Evolutionary conservation across 2,113 vertebrate genomes (phyloP).

Genomic region (Ondatra zibethicus): DNA sequence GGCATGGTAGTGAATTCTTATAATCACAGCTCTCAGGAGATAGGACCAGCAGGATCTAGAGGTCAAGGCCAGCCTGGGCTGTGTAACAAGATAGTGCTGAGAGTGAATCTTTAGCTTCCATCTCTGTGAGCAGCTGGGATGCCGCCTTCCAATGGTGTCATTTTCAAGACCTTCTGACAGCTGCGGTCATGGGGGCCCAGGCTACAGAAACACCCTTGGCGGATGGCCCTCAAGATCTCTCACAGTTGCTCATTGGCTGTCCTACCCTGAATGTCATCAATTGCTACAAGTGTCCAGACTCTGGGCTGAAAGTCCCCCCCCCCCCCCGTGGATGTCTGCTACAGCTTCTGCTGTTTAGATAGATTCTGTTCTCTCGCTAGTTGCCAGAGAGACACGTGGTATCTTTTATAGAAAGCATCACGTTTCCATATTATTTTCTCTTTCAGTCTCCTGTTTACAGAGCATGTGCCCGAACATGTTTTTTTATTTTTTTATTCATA

Average conservation of each 20-base stretch:
- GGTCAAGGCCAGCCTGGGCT: background rate
- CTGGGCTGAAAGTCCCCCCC: rapidly evolving
- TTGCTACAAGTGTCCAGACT: background rate
- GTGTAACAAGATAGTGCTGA: background rate
- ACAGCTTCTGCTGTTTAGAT: background rate
- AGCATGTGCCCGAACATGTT: too few relatives aligned
- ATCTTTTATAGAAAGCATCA: background rate
- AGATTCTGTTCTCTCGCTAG: background rate
- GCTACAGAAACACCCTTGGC: rapidly evolving
- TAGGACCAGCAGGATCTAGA: background rate
- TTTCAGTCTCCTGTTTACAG: background rate
- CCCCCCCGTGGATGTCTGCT: rapidly evolving
- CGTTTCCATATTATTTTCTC: background rate
- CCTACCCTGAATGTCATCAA: rapidly evolving
- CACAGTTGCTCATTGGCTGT: background rate
- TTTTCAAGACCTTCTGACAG: background rate
- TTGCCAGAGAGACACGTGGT: too few relatives aligned
- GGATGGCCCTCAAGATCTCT: too few relatives aligned
- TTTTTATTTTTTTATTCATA: too few relatives aligned
- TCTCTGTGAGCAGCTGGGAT: rapidly evolving
- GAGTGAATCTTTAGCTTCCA: rapidly evolving
- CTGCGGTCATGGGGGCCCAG: rapidly evolving
- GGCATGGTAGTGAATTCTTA: background rate
- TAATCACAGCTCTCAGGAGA: too few relatives aligned
- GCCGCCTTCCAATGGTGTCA: background rate